These are phyloP conservation scores for Aphodius granarius DNA, from an alignment of 2,888 invertebrate genomes.

Conservation along the genomic window DNA sequence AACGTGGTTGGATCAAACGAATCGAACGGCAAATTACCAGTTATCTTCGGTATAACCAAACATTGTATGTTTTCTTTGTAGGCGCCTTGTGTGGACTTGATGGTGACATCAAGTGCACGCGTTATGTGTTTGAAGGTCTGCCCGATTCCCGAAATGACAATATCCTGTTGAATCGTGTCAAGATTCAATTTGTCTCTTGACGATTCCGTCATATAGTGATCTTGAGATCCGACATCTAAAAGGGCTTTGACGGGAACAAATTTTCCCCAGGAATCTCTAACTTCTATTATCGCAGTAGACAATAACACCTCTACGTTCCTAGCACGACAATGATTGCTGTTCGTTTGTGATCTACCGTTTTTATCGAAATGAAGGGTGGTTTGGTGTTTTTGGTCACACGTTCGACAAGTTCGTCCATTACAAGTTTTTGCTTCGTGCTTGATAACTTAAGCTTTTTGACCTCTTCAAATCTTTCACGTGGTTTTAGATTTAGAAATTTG, in stretches of 20 bases:
- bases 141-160: background rate
- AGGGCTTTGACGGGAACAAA: background rate
- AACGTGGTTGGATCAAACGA: background rate
- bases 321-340: background rate
- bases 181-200: background rate
- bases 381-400: background rate
- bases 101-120: background rate
- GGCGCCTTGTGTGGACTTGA: background rate
- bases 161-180: background rate
- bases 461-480: background rate
- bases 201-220: background rate
- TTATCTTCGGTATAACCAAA: background rate
- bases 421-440: background rate
- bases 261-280: background rate
- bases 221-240: background rate
- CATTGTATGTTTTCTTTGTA: background rate
- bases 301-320: background rate
- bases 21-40: background rate
- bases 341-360: background rate
- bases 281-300: background rate
- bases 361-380: background rate
- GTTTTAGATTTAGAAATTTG: background rate
- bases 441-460: constrained; percentile 9
- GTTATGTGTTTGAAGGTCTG: background rate
- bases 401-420: background rate